Base-by-base conservation (phyloP, 1,140 invertebrate species). In the Anastrepha obliqua region DNA sequence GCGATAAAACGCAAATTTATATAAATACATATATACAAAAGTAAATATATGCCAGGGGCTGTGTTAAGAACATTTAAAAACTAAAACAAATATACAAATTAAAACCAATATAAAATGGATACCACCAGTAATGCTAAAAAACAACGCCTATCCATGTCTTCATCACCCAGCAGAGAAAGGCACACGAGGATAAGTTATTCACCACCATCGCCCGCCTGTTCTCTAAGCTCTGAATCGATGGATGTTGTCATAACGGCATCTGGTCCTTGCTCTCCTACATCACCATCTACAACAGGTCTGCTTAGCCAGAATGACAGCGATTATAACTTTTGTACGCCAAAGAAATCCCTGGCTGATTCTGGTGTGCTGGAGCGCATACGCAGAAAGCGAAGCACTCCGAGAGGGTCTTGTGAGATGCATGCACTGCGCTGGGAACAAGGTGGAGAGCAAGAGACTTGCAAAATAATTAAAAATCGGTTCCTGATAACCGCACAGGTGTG, bases 401-500 rank as follows among this genome's bases (percentile, higher is more conserved):
- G 90, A 13, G 89, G 89, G 3, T 5, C 44, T 4, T 85, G 89
- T 17, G 91, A 92, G n/a, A 87, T 92, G 42, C 86, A 89, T 58
- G 88, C 91, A 7, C 9, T 92, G 58, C 90, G 85, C n/a, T 81
- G 65, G 11, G 88, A 88, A 51, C 78, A 70, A 6, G 62, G 88
- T 5, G 47, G 47, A 0, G 47, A 81, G 6, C 90, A 90, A 70
- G 89, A 91, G 86, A 88, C 89, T 9, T 90, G 91, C 2, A 90
- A 90, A 86, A 87, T 93, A 42, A 89, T 93, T 86, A 90, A 93
- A 87, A 89, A 92, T 47, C 91, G 92, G 9, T 93, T 92, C 86
- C 87, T 93, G 87, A 91, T 92, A 87, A 92, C 89, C 65, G 89
- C 91, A 64, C 90, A 91, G 87, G 89, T 91, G 87, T 91, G 90